A percentile compares a stretch with the other conserved stretches of the same genome.
Evolutionary conservation across 2,888 invertebrate species (phyloP).

Genomic region (Isotomurus palustris): DNA sequence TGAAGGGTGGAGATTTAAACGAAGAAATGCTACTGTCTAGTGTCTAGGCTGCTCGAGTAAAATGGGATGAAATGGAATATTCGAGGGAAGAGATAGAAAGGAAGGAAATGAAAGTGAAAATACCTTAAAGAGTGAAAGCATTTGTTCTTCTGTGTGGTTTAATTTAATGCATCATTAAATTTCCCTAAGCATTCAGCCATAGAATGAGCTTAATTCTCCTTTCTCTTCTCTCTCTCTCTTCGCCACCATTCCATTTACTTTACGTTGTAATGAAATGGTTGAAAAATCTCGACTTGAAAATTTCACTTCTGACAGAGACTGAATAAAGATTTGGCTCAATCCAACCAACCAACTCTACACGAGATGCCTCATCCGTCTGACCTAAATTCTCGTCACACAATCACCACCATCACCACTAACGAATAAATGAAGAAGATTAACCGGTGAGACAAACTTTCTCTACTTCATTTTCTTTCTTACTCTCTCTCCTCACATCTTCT

Average conservation of each 20-base stretch:
- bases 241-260: background rate
- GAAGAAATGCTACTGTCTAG: too few species aligned
- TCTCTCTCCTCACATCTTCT: too few species aligned
- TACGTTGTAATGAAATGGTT: background rate
- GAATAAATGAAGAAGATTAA: too few species aligned
- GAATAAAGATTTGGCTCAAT: slow-evolving; percentile 2
- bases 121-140: background rate
- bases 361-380: background rate
- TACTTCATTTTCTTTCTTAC: too few species aligned
- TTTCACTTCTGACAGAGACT: background rate
- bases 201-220: background rate
- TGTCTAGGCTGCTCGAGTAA: too few species aligned
- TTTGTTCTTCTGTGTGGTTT: slow-evolving; percentile 11
- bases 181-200: slow-evolving; percentile 13
- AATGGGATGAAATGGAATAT: too few species aligned
- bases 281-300: background rate
- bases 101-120: background rate
- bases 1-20: too few species aligned
- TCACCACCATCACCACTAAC: too few species aligned
- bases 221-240: background rate
- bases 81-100: background rate
- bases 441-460: too few species aligned
- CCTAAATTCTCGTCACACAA: too few species aligned
- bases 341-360: too few species aligned
- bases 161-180: slow-evolving; percentile 29